phyloP scores from a whole-genome alignment of 2,113 vertebrate species.

The Vidua chalybeata region DNA sequence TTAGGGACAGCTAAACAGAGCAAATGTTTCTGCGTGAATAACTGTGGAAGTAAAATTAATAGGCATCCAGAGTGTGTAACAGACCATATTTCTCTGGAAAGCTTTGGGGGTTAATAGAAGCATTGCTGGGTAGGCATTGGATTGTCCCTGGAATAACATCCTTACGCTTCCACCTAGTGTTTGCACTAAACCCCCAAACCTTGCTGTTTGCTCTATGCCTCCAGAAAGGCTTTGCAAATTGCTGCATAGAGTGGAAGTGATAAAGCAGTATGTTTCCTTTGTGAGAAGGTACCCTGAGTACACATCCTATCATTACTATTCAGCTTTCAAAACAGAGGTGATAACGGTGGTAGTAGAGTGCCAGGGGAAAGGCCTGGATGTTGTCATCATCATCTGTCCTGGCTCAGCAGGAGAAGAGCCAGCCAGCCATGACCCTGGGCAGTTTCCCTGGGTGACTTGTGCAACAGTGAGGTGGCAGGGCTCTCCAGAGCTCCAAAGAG shows the following conservation, averaged over 20 bases:
- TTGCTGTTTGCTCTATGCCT: neutral
- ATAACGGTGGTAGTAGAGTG: conserved; percentile 4
- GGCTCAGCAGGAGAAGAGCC: neutral
- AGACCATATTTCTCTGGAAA: neutral
- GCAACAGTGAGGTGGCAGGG: neutral
- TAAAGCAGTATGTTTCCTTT: conserved; percentile 60
- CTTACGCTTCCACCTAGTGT: neutral
- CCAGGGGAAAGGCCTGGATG: neutral
- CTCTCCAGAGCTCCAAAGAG: neutral
- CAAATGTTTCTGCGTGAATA: neutral
- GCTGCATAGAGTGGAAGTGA: neutral
- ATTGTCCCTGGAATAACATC: conserved; percentile 41
- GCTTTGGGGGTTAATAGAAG: neutral
- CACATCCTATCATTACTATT: conserved; percentile 51
- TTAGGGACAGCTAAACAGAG: neutral
- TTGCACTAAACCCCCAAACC: neutral
- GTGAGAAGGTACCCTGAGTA: conserved; percentile 24
- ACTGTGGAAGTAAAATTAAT: neutral
- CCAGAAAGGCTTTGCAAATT: conserved; percentile 16
- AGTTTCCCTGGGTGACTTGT: neutral
- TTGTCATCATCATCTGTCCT: neutral
- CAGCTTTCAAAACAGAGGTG: conserved; percentile 36
- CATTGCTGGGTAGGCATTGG: neutral
- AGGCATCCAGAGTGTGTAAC: neutral
- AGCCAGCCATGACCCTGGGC: neutral